Evolutionary conservation across 2,888 invertebrate species (phyloP), one percentile per base, ranked within the genome.

Genomic region (Helleia helle): DNA sequence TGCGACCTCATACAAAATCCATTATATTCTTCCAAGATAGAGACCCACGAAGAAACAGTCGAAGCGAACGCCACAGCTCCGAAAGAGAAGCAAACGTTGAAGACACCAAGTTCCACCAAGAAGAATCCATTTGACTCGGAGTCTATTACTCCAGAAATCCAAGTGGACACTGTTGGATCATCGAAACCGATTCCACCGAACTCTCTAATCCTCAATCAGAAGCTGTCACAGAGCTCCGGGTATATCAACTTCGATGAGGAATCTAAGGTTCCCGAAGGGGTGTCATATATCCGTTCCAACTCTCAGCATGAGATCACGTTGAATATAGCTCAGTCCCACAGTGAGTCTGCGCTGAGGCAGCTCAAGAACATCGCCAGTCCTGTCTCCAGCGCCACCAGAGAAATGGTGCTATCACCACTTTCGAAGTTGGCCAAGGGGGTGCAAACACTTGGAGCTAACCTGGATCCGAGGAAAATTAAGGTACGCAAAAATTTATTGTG

Each of bases 371-470:
- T 91, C 2, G 86, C 90, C 0, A 93, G 91, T 64, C 93, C 94
- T 0, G 87, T 87, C 1, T 87, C 88, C 1, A 86, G 64, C 45
- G 73, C 86, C n/a, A 89, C 88, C 4, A 88, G 88, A 52, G 91
- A 88, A 51, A 88, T 90, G 74, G 89, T 91, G 1, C 55, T 91
- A 22, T 91, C 91, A 1, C 93, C 93, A 0, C 86, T 96, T 15
- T 91, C 93, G 0, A 95, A 94, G 65, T 74, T 96, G 36, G 95
- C 95, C 1, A 94, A 93, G 67, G 95, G 95, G 0, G 91, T 95
- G 56, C 95, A 95, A 68, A 92, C 87, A 58, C 85, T 95, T 38
- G 92, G 95, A 0, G 91, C 93, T 8, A 95, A 94, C 77, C 86
- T 95, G 58, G 95, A 95, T 77, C 94, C 94, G 0, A 87, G 94